These are phyloP conservation scores for Callionymus lyra DNA, from an alignment of 2,113 vertebrate genomes.

Conservation along the genomic window DNA sequence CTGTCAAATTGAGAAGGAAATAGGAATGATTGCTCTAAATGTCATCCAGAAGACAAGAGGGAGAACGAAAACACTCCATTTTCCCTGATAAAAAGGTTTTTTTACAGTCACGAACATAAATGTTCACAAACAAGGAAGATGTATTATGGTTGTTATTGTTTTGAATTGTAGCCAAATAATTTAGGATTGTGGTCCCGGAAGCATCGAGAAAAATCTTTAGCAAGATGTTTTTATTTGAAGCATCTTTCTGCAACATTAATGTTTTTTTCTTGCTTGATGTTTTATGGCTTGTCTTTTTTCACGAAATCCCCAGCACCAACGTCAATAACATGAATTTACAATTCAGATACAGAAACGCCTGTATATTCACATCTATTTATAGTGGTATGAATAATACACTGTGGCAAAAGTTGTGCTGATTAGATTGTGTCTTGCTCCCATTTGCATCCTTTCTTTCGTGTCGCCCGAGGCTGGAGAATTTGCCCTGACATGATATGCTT, in stretches of 20 bases:
- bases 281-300: slow-evolving; percentile 30
- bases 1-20: slow-evolving; percentile 32
- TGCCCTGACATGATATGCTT: slow-evolving; percentile 50
- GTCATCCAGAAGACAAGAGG: slow-evolving; percentile 18
- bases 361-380: slow-evolving; percentile 38
- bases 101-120: background rate
- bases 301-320: slow-evolving; percentile 23
- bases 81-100: slow-evolving; percentile 6
- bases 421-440: slow-evolving; percentile 26
- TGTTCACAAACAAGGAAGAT: slow-evolving; percentile 20
- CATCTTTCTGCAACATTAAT: slow-evolving; percentile 46
- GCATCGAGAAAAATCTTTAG: slow-evolving; percentile 43
- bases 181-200: slow-evolving; percentile 38
- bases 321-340: slow-evolving; percentile 44
- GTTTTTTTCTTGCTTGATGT: slow-evolving; percentile 22
- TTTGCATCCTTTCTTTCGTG: slow-evolving; percentile 36
- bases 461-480: slow-evolving; percentile 39
- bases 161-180: slow-evolving; percentile 54
- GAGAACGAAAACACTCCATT: slow-evolving; percentile 19
- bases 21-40: slow-evolving; percentile 44
- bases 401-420: slow-evolving; percentile 37
- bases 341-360: slow-evolving; percentile 31
- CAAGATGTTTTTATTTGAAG: slow-evolving; percentile 43
- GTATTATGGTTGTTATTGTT: slow-evolving; percentile 46
- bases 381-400: slow-evolving; percentile 31